A percentile compares a stretch with the other conserved stretches of the same genome.
Evolutionary conservation across 1,140 invertebrate species (phyloP).

Genomic region (Pectinophora gossypiella): DNA sequence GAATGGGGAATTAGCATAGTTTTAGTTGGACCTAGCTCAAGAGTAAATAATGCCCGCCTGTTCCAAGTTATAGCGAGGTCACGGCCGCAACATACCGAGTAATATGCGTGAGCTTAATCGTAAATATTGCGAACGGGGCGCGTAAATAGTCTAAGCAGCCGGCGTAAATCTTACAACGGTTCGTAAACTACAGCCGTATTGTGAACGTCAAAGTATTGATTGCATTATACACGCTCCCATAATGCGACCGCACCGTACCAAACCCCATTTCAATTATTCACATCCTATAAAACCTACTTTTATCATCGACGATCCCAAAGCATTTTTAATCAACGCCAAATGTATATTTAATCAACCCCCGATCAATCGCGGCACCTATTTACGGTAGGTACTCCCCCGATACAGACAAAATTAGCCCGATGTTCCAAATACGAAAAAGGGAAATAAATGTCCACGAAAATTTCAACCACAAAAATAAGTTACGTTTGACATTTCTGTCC

Average conservation of each 20-base stretch:
- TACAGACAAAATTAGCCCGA: not conserved
- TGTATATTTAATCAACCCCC: not conserved
- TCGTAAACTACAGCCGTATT: conserved; percentile 50
- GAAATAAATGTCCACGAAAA: conserved; percentile 28
- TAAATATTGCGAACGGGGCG: conserved; percentile 46
- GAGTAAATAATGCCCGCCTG: no score
- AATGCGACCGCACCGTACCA: conserved; percentile 35
- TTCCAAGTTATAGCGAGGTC: conserved; percentile 28
- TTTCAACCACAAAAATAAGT: conserved; percentile 50
- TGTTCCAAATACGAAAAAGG: conserved; percentile 20
- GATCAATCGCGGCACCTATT: not conserved
- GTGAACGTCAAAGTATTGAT: conserved; percentile 59
- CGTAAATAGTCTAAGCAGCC: conserved; percentile 42
- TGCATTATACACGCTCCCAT: conserved; percentile 36
- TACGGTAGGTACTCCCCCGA: no score
- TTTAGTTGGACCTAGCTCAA: no score
- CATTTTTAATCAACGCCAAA: conserved; percentile 35
- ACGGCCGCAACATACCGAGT: conserved; percentile 29
- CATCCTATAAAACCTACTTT: not conserved
- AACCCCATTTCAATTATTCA: conserved; percentile 46
- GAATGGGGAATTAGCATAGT: no score
- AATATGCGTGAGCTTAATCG: conserved; percentile 49
- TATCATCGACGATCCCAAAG: conserved; percentile 25
- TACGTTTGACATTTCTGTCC: conserved; percentile 62
- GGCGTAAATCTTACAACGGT: conserved; percentile 50